Conservation (phyloP, 2,888 invertebrate species). For the Microctonus aethiopoides region DNA sequence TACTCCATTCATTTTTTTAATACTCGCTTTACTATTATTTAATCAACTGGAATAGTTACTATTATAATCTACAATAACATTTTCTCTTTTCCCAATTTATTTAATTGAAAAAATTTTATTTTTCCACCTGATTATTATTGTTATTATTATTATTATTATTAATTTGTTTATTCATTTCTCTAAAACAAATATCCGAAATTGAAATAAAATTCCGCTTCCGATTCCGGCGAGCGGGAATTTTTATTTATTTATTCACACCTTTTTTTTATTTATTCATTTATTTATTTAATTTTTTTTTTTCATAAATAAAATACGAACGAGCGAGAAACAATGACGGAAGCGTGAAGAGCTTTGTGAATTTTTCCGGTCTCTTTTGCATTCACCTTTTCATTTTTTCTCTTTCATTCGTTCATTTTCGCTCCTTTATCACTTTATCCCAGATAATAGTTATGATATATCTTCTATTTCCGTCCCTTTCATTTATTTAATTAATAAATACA, state of each 20-base stretch:
- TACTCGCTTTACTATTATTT: too few relatives aligned
- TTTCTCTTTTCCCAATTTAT: too few relatives aligned
- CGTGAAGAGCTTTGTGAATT: conserved; percentile 17
- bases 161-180: background rate
- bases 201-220: background rate
- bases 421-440: too few relatives aligned
- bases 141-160: conserved; percentile 13
- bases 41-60: too few relatives aligned
- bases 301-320: background rate
- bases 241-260: background rate
- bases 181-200: background rate
- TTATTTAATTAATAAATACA: conserved; percentile 8
- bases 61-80: too few relatives aligned
- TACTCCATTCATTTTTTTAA: too few relatives aligned
- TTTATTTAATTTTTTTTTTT: too few relatives aligned
- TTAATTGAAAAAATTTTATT: too few relatives aligned
- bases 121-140: too few relatives aligned
- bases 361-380: background rate
- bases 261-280: too few relatives aligned
- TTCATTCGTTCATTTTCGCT: background rate
- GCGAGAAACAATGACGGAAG: conserved; percentile 2
- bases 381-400: background rate
- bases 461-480: background rate
- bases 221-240: background rate
- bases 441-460: background rate